These are phyloP conservation scores for Ganaspis sp. DNA, from an alignment of 1,140 invertebrate species.

Conservation along the genomic window DNA sequence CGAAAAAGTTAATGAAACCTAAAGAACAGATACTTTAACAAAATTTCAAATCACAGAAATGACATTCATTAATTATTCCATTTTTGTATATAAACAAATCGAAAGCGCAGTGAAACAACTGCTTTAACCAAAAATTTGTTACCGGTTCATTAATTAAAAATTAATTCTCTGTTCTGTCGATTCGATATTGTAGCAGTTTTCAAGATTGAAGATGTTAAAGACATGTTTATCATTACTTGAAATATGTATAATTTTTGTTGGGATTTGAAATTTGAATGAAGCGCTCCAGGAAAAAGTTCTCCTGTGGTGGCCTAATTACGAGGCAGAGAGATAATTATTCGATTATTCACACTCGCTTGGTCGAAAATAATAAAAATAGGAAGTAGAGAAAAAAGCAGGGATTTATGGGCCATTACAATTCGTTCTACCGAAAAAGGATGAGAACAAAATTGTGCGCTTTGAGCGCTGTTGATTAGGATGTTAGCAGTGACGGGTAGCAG, in stretches of 20 bases:
- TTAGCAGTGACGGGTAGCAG: not conserved
- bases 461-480: conserved; percentile 26
- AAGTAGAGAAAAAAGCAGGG: conserved; percentile 52
- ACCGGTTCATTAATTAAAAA: no score
- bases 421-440: conserved; percentile 55
- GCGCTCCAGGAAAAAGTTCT: conserved; percentile 54
- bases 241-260: conserved; percentile 41
- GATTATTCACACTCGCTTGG: conserved; percentile 68
- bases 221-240: conserved; percentile 52
- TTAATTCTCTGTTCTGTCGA: no score
- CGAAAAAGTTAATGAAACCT: no score
- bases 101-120: no score
- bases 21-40: no score
- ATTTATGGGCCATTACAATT: conserved; percentile 68
- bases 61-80: no score
- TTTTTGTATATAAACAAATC: no score
- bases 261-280: conserved; percentile 43
- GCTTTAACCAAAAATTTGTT: no score
- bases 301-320: conserved; percentile 67
- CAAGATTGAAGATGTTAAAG: conserved; percentile 34
- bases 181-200: not conserved
- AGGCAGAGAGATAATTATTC: conserved; percentile 64
- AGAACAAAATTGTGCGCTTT: conserved; percentile 20
- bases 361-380: conserved; percentile 59
- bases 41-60: no score